Percentiles rank a stretch among this genome's conserved stretches.
phyloP scores from a whole-genome alignment of 2,888 invertebrate genomes.

The Lasioglossum vierecki region DNA sequence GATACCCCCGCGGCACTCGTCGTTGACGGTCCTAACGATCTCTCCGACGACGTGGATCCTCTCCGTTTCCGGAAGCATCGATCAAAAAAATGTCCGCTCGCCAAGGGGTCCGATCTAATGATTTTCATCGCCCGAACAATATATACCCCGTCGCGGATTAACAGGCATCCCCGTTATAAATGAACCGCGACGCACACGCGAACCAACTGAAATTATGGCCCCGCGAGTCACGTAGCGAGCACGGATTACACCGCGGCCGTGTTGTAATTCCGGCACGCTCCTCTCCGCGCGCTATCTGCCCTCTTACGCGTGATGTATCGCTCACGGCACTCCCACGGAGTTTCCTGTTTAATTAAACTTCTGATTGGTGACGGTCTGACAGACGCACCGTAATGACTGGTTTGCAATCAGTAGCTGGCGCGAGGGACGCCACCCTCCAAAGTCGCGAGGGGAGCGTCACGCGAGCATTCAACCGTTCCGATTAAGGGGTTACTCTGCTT shows the following conservation, averaged over 20 bases:
- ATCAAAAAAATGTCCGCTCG: slow-evolving; percentile 15
- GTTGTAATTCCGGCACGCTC: slow-evolving; percentile 23
- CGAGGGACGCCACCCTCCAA: neutral
- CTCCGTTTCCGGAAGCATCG: slow-evolving; percentile 16
- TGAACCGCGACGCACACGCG: slow-evolving; percentile 42
- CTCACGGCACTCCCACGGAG: slow-evolving; percentile 55
- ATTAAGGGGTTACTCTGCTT: neutral
- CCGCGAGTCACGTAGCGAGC: slow-evolving; percentile 24
- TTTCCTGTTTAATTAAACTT: slow-evolving; percentile 72
- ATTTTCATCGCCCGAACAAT: neutral
- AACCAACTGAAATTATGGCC: slow-evolving; percentile 35
- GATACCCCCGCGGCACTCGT: slow-evolving; percentile 1
- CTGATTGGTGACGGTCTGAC: slow-evolving; percentile 68
- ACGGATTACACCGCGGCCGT: slow-evolving; percentile 26
- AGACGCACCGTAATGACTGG: slow-evolving; percentile 58
- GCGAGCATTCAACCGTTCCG: neutral
- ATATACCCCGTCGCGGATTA: slow-evolving; percentile 22
- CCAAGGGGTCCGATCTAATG: neutral
- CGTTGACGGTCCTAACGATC: slow-evolving; percentile 20
- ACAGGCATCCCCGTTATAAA: slow-evolving; percentile 33
- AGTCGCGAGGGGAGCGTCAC: neutral
- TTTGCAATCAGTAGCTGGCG: slow-evolving; percentile 46
- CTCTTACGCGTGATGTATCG: slow-evolving; percentile 46
- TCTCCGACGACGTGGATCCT: neutral
- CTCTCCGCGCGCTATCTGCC: slow-evolving; percentile 5